Base-by-base conservation (phyloP, 1,140 invertebrate species). In the Plutomurus gul region DNA sequence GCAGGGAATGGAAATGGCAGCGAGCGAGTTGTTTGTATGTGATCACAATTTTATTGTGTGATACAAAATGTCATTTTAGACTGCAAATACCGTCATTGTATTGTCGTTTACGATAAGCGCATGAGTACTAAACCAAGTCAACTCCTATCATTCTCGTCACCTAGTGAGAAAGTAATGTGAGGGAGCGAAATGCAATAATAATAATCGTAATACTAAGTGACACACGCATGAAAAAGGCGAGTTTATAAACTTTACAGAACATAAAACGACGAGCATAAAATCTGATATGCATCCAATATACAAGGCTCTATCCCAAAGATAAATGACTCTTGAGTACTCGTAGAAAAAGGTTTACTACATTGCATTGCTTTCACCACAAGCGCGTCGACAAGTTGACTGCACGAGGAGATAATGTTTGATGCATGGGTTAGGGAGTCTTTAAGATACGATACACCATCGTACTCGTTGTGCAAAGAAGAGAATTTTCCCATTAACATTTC, bases 151-250 rank as follows among this genome's bases (percentile, higher is more conserved):
- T n/a, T 65, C 13, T 65, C 36, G 56, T 36, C 56, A 65, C 56
- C n/a, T 25, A 16, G 22, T 13, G 22, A 27, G 30, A 27, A 30
- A 65, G 27, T 11, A 33, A 30, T n/a, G 18, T 4, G 8, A 65
- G 25, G 25, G 27, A 60, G 27, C 30, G 27, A 30, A 65, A 65
- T 33, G 56, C 16, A 65, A 65, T 65, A 65, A 65, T 65, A 65
- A 65, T 65, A 65, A 65, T 65, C 56, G 56, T 65, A 65, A 65
- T 65, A 65, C 56, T 65, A 65, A 65, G 56, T 65, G 56, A 65
- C 56, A 65, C 27, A 30, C 25, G 56, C 56, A 18, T 16, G 20
- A 36, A 13, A 27, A 65, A 65, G 56, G 56, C 56, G 36, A 65
- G 27, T 65, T 65, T 65, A 65, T 65, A 65, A 65, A 65, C 56